These are phyloP conservation scores for rat (Rattus norvegicus) DNA, from an alignment of 2,113 vertebrate genomes.

Conservation along the genomic window GRCr8 NC_086035.1:10020001-10020500, in stretches of 20 bases:
- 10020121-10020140: background rate
- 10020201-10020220: background rate
- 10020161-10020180: conserved; percentile 10
- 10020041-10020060: background rate
- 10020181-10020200: background rate
- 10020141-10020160: background rate
- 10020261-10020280: background rate
- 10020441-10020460: background rate
- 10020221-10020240: background rate
- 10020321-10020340: background rate
- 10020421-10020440: background rate
- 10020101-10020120: background rate
- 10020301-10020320: background rate
- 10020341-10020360: background rate
- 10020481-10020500: background rate
- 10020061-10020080: background rate
- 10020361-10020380: background rate
- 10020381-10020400: background rate
- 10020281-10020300: background rate
- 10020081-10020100: background rate
- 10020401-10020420: background rate
- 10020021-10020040: background rate
- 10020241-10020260: background rate
- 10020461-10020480: background rate
- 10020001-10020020: background rate